phyloP scores from a whole-genome alignment of 2,113 vertebrate genomes.

The Sebastes schlegelii region DNA sequence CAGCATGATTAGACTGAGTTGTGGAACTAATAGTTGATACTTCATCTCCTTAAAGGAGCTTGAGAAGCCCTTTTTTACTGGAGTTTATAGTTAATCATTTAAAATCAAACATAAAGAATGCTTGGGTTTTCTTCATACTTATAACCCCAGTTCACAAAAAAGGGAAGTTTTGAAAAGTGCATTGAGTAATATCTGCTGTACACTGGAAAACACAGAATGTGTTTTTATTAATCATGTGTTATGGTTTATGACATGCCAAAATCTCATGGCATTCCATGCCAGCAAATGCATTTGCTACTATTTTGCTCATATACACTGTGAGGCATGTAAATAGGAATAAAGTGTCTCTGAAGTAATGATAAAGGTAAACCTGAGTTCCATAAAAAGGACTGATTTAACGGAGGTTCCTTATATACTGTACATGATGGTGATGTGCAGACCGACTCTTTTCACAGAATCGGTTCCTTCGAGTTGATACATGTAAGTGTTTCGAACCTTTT shows the following conservation, averaged over 20 bases:
- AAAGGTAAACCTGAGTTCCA: conserved; percentile 52
- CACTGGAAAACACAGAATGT: not conserved
- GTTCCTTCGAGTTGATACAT: too few relatives aligned
- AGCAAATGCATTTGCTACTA: not conserved
- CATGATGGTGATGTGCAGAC: too few relatives aligned
- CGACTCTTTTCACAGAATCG: too few relatives aligned
- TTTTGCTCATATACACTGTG: not conserved
- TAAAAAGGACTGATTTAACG: conserved; percentile 28
- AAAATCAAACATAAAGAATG: not conserved
- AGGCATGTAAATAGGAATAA: not conserved
- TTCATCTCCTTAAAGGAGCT: not conserved
- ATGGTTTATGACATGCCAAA: not conserved
- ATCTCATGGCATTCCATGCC: not conserved
- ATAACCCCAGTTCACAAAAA: not conserved
- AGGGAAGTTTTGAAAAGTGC: not conserved
- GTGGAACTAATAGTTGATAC: not conserved
- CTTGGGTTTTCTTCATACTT: not conserved
- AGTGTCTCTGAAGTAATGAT: not conserved
- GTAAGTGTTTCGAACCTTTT: too few relatives aligned
- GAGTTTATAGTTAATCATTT: not conserved
- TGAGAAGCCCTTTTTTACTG: not conserved
- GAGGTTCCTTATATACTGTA: not conserved
- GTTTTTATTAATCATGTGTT: not conserved
- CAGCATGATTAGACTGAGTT: not conserved
- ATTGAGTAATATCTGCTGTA: not conserved